Evolutionary conservation across 2,797 vertebrate genomes (phyloP).

Genomic region (Tamandua tetradactyla): DNA sequence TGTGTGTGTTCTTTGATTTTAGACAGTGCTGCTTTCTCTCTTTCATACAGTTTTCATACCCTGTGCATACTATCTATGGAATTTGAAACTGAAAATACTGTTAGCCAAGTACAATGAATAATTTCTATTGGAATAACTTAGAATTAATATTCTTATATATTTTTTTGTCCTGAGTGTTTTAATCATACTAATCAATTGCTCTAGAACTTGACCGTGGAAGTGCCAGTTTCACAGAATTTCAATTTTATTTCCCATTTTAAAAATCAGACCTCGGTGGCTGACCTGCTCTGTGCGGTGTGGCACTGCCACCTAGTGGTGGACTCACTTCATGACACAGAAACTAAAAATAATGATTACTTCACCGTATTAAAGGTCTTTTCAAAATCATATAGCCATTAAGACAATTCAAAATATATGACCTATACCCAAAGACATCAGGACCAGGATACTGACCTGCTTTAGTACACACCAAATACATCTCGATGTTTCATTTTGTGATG

Average conservation of each 20-base stretch:
- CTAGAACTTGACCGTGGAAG: background rate
- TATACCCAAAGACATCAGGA: background rate
- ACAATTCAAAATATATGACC: background rate
- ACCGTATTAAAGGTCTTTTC: background rate
- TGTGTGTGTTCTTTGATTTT: background rate
- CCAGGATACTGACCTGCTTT: background rate
- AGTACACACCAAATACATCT: background rate
- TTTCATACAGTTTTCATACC: background rate
- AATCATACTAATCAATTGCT: background rate
- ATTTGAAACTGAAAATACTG: background rate
- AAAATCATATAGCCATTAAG: background rate
- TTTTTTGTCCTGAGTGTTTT: background rate
- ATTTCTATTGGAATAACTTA: background rate
- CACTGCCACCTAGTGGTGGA: background rate
- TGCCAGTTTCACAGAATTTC: background rate
- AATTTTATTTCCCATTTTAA: background rate
- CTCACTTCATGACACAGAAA: background rate
- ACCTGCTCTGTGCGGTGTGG: too few relatives aligned
- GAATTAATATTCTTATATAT: background rate
- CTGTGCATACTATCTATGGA: background rate
- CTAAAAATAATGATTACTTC: background rate
- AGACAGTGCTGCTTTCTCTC: background rate
- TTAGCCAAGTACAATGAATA: background rate
- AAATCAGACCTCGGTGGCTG: too few relatives aligned
- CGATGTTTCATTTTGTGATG: background rate